A percentile compares a stretch with the other conserved stretches of the same genome.
phyloP scores from a whole-genome alignment of 2,797 vertebrate species.

The Remorina albescens region DNA sequence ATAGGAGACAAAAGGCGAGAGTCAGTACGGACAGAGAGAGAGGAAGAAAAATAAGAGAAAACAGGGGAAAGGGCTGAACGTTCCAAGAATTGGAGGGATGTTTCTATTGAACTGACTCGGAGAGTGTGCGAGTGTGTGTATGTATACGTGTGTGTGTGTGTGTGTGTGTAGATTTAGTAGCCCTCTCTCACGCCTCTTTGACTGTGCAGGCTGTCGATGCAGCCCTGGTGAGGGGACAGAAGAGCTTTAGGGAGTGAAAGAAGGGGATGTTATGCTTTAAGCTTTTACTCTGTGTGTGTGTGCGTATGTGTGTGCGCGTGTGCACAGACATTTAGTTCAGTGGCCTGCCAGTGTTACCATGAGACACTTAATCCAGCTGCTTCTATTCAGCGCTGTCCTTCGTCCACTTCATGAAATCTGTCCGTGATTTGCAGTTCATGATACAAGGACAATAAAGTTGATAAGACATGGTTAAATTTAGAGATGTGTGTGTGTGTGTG shows the following conservation, averaged over 20 bases:
- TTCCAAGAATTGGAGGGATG: slow-evolving; percentile 34
- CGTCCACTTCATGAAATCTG: slow-evolving; percentile 40
- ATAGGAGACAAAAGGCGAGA: slow-evolving; percentile 58
- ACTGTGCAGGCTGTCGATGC: slow-evolving; percentile 33
- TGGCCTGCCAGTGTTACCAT: background rate
- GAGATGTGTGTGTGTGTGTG: slow-evolving; percentile 24
- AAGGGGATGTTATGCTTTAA: slow-evolving; percentile 30
- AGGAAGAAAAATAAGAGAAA: background rate
- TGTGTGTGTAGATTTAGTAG: slow-evolving; percentile 7
- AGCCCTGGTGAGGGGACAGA: slow-evolving; percentile 1
- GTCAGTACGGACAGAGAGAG: slow-evolving; percentile 14
- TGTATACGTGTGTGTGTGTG: too few relatives aligned
- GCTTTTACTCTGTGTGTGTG: background rate
- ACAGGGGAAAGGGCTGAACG: slow-evolving; percentile 10
- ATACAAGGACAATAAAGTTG: slow-evolving; percentile 40
- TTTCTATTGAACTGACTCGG: slow-evolving; percentile 41
- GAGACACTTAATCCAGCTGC: slow-evolving; percentile 29
- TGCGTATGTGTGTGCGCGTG: slow-evolving; percentile 1
- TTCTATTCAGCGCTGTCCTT: slow-evolving; percentile 9
- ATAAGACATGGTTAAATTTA: slow-evolving; percentile 51
- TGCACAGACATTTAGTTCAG: slow-evolving; percentile 8
- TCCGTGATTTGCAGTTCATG: slow-evolving; percentile 43
- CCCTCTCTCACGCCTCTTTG: slow-evolving; percentile 60
- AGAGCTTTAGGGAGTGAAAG: slow-evolving; percentile 20
- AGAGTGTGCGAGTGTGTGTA: slow-evolving; percentile 13